phyloP scores from a whole-genome alignment of 2,797 vertebrate species.

The Lycodopsis pacificus region DNA sequence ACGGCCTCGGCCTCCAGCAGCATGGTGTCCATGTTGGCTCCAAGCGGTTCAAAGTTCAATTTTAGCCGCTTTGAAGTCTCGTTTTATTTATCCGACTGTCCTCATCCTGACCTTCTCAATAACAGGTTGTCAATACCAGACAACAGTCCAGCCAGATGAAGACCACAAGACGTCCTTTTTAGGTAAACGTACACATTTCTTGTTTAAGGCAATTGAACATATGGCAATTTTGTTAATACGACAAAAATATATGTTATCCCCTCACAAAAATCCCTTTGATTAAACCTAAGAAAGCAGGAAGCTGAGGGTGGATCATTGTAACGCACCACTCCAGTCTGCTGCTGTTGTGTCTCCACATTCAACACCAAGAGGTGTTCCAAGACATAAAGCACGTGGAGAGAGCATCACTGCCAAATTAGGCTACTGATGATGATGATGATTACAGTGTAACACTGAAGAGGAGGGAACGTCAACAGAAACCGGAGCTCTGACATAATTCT shows the following conservation, averaged over 20 bases:
- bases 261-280: not conserved
- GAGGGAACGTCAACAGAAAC: constrained; percentile 49
- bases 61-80: not conserved
- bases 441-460: constrained; percentile 45
- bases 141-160: not conserved
- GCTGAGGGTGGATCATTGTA: not conserved
- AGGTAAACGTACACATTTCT: not conserved
- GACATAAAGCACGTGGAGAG: constrained; percentile 26
- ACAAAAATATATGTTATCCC: not conserved
- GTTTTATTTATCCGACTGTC: not conserved
- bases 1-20: too few species aligned
- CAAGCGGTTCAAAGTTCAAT: too few species aligned
- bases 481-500: constrained; percentile 39
- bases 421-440: constrained; percentile 70
- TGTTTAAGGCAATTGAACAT: not conserved
- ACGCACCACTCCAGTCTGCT: constrained; percentile 1
- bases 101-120: not conserved
- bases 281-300: not conserved
- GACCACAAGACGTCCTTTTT: not conserved
- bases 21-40: too few species aligned
- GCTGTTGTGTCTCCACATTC: constrained; percentile 25
- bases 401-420: constrained; percentile 73
- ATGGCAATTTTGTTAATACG: not conserved
- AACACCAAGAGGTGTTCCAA: constrained; percentile 21
- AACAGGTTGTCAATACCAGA: not conserved